These are phyloP conservation scores for Arctia plantaginis DNA, from an alignment of 2,888 invertebrate genomes.

Conservation along the genomic window DNA sequence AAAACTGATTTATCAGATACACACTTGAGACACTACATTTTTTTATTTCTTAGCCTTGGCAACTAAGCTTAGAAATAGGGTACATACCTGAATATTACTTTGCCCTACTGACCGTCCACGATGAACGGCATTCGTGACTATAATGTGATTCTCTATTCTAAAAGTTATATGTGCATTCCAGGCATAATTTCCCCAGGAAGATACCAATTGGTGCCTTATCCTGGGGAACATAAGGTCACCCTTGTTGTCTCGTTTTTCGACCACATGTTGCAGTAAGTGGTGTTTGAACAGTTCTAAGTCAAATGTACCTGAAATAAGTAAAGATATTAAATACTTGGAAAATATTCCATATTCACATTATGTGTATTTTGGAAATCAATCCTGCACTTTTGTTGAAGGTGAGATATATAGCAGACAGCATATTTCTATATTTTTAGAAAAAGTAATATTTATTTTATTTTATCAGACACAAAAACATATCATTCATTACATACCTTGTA, in stretches of 20 bases:
- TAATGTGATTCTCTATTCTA: conserved; percentile 89
- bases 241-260: conserved; percentile 85
- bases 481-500: conserved; percentile 82
- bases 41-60: background rate
- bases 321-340: background rate
- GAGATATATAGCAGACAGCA: background rate
- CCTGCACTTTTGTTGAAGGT: background rate
- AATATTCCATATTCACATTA: background rate
- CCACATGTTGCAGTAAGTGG: conserved; percentile 79
- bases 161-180: conserved; percentile 88
- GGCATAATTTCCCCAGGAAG: conserved; percentile 92
- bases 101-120: conserved; percentile 90
- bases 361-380: background rate
- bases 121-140: conserved; percentile 88
- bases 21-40: background rate
- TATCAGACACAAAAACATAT: background rate
- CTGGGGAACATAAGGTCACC: conserved; percentile 89
- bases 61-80: background rate
- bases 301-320: conserved; percentile 67
- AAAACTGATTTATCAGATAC: background rate
- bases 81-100: conserved; percentile 89
- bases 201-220: conserved; percentile 88
- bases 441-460: background rate
- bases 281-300: conserved; percentile 85
- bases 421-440: too few relatives aligned